phyloP scores from a whole-genome alignment of 92 coral and sea anemone genomes.

The Micromussa lordhowensis region DNA sequence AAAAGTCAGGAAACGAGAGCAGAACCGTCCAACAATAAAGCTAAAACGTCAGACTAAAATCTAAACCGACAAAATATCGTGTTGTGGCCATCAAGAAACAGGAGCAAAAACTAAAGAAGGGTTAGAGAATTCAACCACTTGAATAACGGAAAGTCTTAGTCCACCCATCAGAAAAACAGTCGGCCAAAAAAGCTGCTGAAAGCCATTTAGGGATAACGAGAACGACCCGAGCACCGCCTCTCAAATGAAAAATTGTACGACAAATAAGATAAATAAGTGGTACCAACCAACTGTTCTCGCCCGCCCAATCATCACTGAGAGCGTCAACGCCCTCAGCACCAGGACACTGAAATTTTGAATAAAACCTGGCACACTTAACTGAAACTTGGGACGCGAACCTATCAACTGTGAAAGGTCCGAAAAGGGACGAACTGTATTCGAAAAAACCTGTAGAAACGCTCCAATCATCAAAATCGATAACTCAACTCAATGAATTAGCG shows the following conservation, averaged over 20 bases:
- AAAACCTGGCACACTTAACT: slow-evolving; percentile 24
- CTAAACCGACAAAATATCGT: too few species aligned
- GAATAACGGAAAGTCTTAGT: not conserved
- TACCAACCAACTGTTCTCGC: slow-evolving; percentile 32
- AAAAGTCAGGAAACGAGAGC: too few species aligned
- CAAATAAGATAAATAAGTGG: slow-evolving; percentile 20
- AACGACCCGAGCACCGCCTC: not conserved
- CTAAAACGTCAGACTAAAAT: too few species aligned
- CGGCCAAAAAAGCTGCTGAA: slow-evolving; percentile 36
- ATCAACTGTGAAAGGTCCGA: slow-evolving; percentile 31
- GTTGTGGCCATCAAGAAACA: too few species aligned
- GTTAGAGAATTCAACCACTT: slow-evolving; percentile 24
- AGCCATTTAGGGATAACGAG: slow-evolving; percentile 39
- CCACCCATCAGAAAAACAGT: slow-evolving; percentile 2
- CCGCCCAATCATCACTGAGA: slow-evolving; percentile 22
- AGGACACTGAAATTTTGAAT: slow-evolving; percentile 39
- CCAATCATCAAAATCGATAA: slow-evolving; percentile 55
- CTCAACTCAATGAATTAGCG: slow-evolving; percentile 32
- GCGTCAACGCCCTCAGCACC: slow-evolving; percentile 24
- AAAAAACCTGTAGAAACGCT: slow-evolving; percentile 2
- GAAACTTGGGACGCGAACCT: slow-evolving; percentile 27
- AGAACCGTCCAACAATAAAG: too few species aligned
- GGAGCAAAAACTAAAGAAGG: not conserved
- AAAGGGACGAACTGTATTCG: slow-evolving; percentile 1
- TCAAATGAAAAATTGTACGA: slow-evolving; percentile 10